Evolutionary conservation across 1,140 invertebrate species (phyloP).

Genomic region (Drosophila lacertosa): DNA sequence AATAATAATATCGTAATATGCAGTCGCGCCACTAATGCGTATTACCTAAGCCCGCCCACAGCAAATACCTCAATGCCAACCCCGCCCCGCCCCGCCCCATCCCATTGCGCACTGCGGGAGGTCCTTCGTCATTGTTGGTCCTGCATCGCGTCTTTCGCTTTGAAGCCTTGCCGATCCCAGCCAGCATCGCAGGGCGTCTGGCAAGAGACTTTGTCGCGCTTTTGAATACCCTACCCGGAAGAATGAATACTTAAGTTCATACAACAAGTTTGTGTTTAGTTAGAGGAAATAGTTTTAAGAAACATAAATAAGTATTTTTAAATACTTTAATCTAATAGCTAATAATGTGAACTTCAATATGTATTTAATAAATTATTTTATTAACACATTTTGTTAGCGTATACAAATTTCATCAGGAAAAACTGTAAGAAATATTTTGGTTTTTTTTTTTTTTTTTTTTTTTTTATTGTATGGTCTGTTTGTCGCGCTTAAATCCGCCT

Average conservation of each 20-base stretch:
- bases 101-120: conserved; percentile 46
- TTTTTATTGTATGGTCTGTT: conserved; percentile 46
- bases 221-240: conserved; percentile 18
- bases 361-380: no score
- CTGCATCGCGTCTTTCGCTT: conserved; percentile 50
- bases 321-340: neutral
- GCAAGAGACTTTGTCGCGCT: conserved; percentile 37
- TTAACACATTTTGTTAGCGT: conserved; percentile 8
- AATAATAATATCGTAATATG: conserved; percentile 83
- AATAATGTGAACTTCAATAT: no score
- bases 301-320: neutral
- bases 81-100: conserved; percentile 11
- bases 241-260: neutral
- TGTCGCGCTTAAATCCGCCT: conserved; percentile 78
- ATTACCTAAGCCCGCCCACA: conserved; percentile 76
- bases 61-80: conserved; percentile 1
- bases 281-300: neutral
- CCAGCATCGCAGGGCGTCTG: conserved; percentile 36
- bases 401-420: neutral
- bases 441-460: conserved; percentile 18
- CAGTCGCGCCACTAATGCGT: conserved; percentile 79
- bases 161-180: conserved; percentile 53
- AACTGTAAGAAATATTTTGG: conserved; percentile 15
- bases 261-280: neutral
- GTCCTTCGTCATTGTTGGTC: conserved; percentile 44